Base-by-base conservation (phyloP, 2,888 invertebrate species). In the Hirtodrosophila alboralis region DNA sequence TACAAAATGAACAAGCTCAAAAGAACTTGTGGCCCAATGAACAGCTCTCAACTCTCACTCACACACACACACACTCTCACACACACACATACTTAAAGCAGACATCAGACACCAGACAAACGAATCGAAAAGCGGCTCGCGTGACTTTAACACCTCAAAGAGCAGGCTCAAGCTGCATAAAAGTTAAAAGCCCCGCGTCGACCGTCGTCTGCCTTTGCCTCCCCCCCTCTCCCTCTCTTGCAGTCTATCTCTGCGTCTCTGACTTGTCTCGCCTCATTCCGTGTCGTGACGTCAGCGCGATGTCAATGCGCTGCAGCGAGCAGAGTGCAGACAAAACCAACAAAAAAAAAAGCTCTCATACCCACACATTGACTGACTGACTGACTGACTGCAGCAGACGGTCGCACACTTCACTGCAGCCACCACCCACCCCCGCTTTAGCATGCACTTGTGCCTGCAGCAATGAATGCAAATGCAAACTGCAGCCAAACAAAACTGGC, bases 101-200 rank as follows among this genome's bases (percentile, higher is more conserved):
- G 47, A 27, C 33, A 45, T n/a, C 21, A 52, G 40, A 41, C 31
- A 56, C 7, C 30, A 36, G 31, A 56, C 33, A 43, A 51, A 33
- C 16, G 27, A 43, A 40, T 31, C 43, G 26, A 49, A 23, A 30
- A 57, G 37, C 52, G 51, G 36, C 69, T 78, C 64, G 83, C 83
- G 83, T 78, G 80, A 81, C 83, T 81, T 59, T 65, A 79, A 79
- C 85, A 85, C 85, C 84, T 78, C 67, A 58, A 68, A 78, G 72
- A 71, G 44, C 36, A 16, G 36, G 23, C 23, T 23, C 23, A 62
- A 67, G 66, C 65, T 63, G 45, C 56, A 63, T 61, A 51, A 40
- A 18, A 61, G 58, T 53, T 75, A 56, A 54, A 49, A 53, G 48
- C 41, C 37, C 43, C 30, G n/a, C n/a, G 10, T 4, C 23, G 41